A percentile compares a stretch with the other conserved stretches of the same genome.
Evolutionary conservation across 1,140 invertebrate species (phyloP).

Genomic region (Lasaia peninsularis): DNA sequence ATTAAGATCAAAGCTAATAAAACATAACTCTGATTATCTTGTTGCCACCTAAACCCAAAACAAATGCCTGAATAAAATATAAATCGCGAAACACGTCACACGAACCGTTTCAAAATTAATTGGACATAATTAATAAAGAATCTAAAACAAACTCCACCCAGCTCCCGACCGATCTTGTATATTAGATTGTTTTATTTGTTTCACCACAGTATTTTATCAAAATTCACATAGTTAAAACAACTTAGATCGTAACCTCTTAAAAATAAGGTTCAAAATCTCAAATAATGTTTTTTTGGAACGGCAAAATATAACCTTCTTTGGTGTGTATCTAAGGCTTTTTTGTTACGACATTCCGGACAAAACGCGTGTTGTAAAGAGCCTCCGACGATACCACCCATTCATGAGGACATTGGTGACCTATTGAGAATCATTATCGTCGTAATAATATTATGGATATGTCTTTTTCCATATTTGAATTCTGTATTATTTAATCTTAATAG

Average conservation of each 20-base stretch:
- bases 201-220: conserved; percentile 26
- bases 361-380: conserved; percentile 74
- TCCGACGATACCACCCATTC: conserved; percentile 75
- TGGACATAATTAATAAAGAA: conserved; percentile 74
- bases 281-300: conserved; percentile 14
- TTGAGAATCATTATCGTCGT: conserved; percentile 58
- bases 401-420: conserved; percentile 73
- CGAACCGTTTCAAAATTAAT: conserved; percentile 68
- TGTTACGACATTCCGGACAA: conserved; percentile 74
- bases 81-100: conserved; percentile 51
- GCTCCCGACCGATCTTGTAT: conserved; percentile 56
- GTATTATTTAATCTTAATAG: not conserved
- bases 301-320: conserved; percentile 48
- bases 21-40: conserved; percentile 28
- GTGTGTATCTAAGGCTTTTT: conserved; percentile 74
- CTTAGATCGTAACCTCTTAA: conserved; percentile 20
- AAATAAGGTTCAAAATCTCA: conserved; percentile 34
- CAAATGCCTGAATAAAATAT: conserved; percentile 44
- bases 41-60: conserved; percentile 29
- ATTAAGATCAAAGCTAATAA: too few species aligned
- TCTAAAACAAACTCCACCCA: conserved; percentile 70
- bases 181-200: conserved; percentile 65
- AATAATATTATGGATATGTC: conserved; percentile 43
- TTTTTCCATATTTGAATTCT: conserved; percentile 2
- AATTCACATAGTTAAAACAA: conserved; percentile 9